Evolutionary conservation across 1,140 invertebrate genomes (phyloP).

Genomic region (Polyergus mexicanus): DNA sequence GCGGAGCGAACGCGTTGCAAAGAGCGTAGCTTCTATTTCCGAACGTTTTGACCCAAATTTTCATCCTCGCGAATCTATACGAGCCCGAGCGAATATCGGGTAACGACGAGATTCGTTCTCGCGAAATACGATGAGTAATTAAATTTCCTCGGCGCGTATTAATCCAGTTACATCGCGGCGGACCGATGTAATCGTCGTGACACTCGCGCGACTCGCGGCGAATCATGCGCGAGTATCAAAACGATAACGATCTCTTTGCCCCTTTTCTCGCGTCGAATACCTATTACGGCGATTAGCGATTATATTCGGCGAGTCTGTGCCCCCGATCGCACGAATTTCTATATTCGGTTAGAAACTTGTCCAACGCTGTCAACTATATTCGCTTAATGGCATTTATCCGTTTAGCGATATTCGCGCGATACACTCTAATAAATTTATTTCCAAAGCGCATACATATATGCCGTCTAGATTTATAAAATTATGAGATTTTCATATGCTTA

Average conservation of each 20-base stretch:
- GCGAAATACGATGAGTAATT: slow-evolving; percentile 52
- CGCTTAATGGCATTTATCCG: slow-evolving; percentile 14
- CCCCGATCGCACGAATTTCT: neutral
- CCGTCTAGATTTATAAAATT: slow-evolving; percentile 12
- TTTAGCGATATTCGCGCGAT: slow-evolving; percentile 12
- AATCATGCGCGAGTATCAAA: slow-evolving; percentile 26
- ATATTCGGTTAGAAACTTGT: neutral
- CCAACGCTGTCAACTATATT: slow-evolving; percentile 8
- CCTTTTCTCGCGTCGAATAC: neutral
- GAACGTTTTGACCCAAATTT: slow-evolving; percentile 59
- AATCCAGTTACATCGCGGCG: slow-evolving; percentile 43
- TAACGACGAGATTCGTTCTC: slow-evolving; percentile 41
- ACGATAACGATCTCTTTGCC: slow-evolving; percentile 17
- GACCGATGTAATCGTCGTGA: slow-evolving; percentile 16
- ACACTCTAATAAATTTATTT: slow-evolving; percentile 21
- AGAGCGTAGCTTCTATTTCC: slow-evolving; percentile 50
- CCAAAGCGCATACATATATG: neutral
- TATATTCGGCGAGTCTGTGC: slow-evolving; percentile 15
- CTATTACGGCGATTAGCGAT: slow-evolving; percentile 41
- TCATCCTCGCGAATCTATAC: slow-evolving; percentile 25
- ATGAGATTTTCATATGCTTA: neutral
- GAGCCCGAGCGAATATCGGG: slow-evolving; percentile 34
- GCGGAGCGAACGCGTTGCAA: slow-evolving; percentile 31
- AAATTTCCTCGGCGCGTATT: slow-evolving; percentile 52
- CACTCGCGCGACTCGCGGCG: slow-evolving; percentile 29